A percentile compares a stretch with the other conserved stretches of the same genome.
These are phyloP conservation scores for Drosophila mulleri DNA, from an alignment of 2,888 invertebrate genomes.

Conservation along the genomic window DNA sequence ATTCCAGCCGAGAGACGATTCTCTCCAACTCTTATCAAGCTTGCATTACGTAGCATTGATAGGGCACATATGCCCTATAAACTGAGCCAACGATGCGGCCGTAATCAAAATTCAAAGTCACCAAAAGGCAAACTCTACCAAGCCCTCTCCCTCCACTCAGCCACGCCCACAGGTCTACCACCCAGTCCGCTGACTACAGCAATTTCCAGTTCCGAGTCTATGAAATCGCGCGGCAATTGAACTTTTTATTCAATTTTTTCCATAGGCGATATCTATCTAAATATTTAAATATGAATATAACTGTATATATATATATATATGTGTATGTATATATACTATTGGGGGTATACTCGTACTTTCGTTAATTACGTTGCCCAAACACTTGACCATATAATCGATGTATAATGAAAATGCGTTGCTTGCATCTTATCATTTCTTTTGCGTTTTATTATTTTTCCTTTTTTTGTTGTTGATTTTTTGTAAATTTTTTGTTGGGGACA, in stretches of 20 bases:
- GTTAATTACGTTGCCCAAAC: constrained; percentile 25
- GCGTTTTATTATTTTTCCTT: constrained; percentile 21
- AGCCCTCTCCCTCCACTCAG: too few species aligned
- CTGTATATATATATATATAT: neutral
- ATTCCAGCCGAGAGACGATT: constrained; percentile 11
- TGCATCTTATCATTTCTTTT: constrained; percentile 31
- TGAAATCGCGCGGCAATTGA: constrained; percentile 38
- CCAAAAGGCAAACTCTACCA: constrained; percentile 3
- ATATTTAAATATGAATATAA: neutral
- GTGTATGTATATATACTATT: constrained; percentile 1
- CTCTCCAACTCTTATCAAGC: constrained; percentile 48
- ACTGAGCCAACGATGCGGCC: constrained; percentile 34
- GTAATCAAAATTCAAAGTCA: constrained; percentile 66
- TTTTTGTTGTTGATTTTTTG: constrained; percentile 16
- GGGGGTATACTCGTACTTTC: constrained; percentile 23
- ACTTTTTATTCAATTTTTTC: constrained; percentile 25
- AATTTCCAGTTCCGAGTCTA: constrained; percentile 21
- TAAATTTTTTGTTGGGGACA: constrained; percentile 27
- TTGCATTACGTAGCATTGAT: constrained; percentile 59
- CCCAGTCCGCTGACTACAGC: constrained; percentile 2
- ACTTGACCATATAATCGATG: constrained; percentile 45
- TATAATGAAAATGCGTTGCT: constrained; percentile 40
- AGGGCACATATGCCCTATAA: constrained; percentile 36
- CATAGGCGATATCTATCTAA: constrained; percentile 2
- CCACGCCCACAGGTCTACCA: neutral